phyloP scores from a whole-genome alignment of 2,797 vertebrate genomes.

The Vipera ursinii region DNA sequence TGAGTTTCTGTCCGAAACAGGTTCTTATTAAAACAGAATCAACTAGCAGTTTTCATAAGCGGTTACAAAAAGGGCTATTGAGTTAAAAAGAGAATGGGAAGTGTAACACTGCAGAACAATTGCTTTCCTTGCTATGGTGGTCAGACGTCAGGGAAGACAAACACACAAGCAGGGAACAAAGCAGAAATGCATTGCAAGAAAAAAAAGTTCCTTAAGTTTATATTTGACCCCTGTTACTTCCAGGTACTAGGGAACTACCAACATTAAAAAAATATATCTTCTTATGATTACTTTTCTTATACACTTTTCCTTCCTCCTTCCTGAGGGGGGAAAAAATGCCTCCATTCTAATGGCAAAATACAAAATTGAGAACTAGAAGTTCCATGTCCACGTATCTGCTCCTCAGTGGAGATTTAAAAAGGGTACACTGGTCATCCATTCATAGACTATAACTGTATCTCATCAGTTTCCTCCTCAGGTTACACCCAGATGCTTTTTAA shows the following conservation, averaged over 20 bases:
- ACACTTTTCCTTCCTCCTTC: not conserved
- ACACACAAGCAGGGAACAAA: not conserved
- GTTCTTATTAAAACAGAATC: not conserved
- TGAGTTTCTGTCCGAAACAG: not conserved
- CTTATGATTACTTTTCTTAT: not conserved
- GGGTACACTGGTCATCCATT: not conserved
- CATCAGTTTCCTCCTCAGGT: conserved; percentile 10
- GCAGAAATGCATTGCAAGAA: not conserved
- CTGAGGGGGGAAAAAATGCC: not conserved
- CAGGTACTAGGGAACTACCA: not conserved
- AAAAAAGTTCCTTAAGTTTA: not conserved
- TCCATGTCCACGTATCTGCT: not conserved
- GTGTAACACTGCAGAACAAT: not conserved
- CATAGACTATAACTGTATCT: not conserved
- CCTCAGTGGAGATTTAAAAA: not conserved
- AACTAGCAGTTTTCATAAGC: not conserved
- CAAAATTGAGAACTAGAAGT: not conserved
- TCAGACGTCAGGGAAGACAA: not conserved
- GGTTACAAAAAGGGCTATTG: not conserved
- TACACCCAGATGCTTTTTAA: not conserved
- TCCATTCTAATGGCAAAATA: not conserved
- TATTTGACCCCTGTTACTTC: not conserved
- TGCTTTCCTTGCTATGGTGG: not conserved
- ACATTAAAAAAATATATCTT: not conserved
- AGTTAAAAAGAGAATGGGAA: not conserved